Percentiles rank a stretch among this genome's conserved stretches.
These are phyloP conservation scores for Dromiciops gliroides DNA, from an alignment of 2,113 vertebrate species.

Conservation along the genomic window DNA sequence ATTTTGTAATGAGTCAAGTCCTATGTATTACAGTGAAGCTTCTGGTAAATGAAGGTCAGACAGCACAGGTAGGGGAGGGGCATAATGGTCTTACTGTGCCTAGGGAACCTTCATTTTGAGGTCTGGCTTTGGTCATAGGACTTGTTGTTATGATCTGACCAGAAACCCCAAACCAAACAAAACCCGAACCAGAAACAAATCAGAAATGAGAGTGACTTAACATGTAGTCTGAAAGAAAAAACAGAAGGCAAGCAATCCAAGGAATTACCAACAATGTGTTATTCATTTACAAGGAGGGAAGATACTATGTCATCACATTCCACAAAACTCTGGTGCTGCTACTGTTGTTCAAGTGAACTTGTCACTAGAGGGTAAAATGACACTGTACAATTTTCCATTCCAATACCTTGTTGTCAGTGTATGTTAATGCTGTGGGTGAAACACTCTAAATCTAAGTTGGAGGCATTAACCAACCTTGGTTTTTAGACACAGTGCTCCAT, in stretches of 20 bases:
- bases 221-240: neutral
- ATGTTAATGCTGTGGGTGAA: conserved; percentile 38
- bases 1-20: neutral
- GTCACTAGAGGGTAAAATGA: neutral
- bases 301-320: neutral
- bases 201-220: neutral
- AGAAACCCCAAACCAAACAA: neutral
- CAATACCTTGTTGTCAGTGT: conserved; percentile 40
- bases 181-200: neutral
- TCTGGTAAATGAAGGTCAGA: neutral
- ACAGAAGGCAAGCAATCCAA: conserved; percentile 1
- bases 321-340: conserved; percentile 24
- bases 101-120: neutral
- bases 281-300: conserved; percentile 25
- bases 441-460: neutral
- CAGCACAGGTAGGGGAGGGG: neutral
- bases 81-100: neutral
- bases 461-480: conserved; percentile 9
- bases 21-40: neutral
- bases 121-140: neutral
- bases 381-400: neutral
- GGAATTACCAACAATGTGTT: conserved; percentile 31
- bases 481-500: conserved; percentile 62
- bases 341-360: conserved; percentile 33
- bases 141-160: conserved; percentile 13